These are phyloP conservation scores for Stomatorhinus walkeri DNA, from an alignment of 2,797 vertebrate genomes.

Conservation along the genomic window DNA sequence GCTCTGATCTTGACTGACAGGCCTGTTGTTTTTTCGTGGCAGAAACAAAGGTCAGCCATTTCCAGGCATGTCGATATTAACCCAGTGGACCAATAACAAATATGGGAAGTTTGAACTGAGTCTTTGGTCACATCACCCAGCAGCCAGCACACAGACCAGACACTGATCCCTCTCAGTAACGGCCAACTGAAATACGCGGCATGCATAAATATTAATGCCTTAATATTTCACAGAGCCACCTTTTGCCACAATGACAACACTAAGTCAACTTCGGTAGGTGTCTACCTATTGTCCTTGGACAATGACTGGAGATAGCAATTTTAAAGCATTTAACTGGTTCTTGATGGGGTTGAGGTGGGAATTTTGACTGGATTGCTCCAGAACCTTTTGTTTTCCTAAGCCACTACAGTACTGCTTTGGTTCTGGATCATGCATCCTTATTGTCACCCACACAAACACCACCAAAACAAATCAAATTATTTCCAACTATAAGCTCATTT, in stretches of 20 bases:
- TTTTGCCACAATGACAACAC: not conserved
- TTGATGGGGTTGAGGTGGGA: not conserved
- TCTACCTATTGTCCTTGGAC: not conserved
- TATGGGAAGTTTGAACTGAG: not conserved
- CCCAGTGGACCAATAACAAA: not conserved
- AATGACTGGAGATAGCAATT: not conserved
- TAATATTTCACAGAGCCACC: not conserved
- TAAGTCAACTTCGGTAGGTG: not conserved
- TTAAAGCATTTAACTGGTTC: not conserved
- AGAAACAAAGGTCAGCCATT: slow-evolving; percentile 1
- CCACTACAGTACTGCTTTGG: not conserved
- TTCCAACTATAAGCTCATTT: not conserved
- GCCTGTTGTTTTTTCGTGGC: not conserved
- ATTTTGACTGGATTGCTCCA: not conserved
- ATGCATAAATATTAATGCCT: not conserved
- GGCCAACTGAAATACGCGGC: not conserved
- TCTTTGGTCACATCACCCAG: not conserved
- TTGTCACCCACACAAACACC: not conserved
- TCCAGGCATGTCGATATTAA: not conserved
- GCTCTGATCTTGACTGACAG: not conserved
- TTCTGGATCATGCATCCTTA: not conserved
- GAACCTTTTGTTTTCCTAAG: not conserved
- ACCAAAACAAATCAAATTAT: not conserved
- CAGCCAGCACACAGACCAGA: not conserved
- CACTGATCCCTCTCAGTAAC: not conserved